Conservation (phyloP, 2,888 invertebrate species). For the Andrena camellia region DNA sequence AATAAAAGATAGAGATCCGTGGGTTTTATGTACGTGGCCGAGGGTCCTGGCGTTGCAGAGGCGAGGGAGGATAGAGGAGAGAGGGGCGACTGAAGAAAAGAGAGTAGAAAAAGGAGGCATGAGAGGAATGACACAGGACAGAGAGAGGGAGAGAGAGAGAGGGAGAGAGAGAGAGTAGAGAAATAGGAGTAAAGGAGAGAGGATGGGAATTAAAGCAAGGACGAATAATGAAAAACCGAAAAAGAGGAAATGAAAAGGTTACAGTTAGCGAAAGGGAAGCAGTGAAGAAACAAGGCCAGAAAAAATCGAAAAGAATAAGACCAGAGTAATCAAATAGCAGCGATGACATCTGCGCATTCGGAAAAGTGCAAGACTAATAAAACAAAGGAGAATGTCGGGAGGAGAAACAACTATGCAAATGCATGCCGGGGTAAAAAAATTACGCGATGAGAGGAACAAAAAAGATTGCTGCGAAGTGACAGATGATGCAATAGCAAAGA, state of each 20-base stretch:
- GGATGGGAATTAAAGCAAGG: slow-evolving; percentile 47
- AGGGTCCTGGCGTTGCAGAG: slow-evolving; percentile 59
- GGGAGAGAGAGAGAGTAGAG: not conserved
- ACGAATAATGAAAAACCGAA: slow-evolving; percentile 47
- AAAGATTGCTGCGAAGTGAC: not conserved
- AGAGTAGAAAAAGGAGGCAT: slow-evolving; percentile 20
- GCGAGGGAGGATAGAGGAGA: slow-evolving; percentile 25
- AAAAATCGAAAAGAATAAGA: not conserved
- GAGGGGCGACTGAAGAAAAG: not conserved
- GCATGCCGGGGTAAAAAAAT: slow-evolving; percentile 18
- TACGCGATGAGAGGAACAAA: slow-evolving; percentile 12
- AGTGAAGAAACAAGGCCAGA: slow-evolving; percentile 15
- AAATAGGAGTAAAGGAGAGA: slow-evolving; percentile 24
- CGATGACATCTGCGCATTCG: not conserved
- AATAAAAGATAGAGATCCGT: slow-evolving; percentile 75
- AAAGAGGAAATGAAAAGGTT: not conserved
- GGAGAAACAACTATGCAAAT: not conserved
- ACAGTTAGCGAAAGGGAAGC: slow-evolving; percentile 5
- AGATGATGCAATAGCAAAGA: slow-evolving; percentile 11
- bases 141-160: not conserved
- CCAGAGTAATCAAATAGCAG: no score
- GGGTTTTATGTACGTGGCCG: slow-evolving; percentile 76
- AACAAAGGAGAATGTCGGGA: not conserved
- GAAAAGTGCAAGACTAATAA: not conserved
- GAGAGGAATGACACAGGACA: not conserved